Evolutionary conservation across 2,888 invertebrate species (phyloP), one percentile per base, ranked within the genome.

Genomic region (Lithophane socia): DNA sequence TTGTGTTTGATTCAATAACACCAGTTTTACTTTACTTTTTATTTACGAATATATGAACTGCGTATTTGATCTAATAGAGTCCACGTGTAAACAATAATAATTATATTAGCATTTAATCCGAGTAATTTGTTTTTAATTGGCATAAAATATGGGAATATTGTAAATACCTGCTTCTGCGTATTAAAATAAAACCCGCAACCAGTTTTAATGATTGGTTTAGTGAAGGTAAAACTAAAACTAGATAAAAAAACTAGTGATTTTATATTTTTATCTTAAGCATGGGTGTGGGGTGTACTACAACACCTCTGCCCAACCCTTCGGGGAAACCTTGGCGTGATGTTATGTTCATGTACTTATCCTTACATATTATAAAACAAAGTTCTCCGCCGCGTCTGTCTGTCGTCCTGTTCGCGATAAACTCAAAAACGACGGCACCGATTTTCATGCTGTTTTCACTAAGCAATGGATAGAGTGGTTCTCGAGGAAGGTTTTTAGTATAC

Each of bases 31-130:
- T 63, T 56, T 47, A 44, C 9, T 47, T 61, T 58, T 61, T 56
- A 49, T 37, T 44, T 3, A 47, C 13, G 29, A 63, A 9, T 60
- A 70, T 37, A 42, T 21, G 8, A 61, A n/a, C 56, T 60, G 18
- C 60, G 44, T 47, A 54, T 54, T 58, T 73, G 1, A 29, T 44
- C 1, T 49, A 69, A 44, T 69, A 44, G 0, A 73, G 16, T 16
- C 79, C 82, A 82, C 82, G 74, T 61, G 74, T 66, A 8, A 13
- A 49, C 54, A 56, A 60, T 73, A 37, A 49, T 13, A 16, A 21
- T 21, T 2, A 21, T 4, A 54, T 80, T 74, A 12, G 9, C 54
- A 79, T 75, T 49, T 56, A 29, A 56, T 65, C 12, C 64, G 12
- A 29, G 60, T 37, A 4, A 18, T 24, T 65, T 44, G 2, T 9